Percentiles rank a stretch among this genome's conserved stretches.
phyloP scores from a whole-genome alignment of 2,888 invertebrate species.

The Rhagonycha lutea region DNA sequence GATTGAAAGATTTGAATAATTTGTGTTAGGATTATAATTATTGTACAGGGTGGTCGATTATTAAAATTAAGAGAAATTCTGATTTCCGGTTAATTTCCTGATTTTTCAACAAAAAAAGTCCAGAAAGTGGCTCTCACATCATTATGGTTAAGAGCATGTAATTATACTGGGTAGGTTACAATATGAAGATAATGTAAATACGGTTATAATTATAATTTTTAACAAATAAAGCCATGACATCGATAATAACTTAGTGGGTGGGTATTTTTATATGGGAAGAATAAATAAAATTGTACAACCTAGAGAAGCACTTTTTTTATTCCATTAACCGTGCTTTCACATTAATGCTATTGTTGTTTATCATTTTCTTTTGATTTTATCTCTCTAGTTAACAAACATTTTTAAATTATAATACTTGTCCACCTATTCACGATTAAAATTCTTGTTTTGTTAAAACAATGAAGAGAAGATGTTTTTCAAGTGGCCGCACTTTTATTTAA shows the following conservation, averaged over 20 bases:
- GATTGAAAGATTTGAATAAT: not conserved
- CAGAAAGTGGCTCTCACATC: not conserved
- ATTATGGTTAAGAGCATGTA: not conserved
- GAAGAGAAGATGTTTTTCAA: not conserved
- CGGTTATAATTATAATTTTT: slow-evolving; percentile 16
- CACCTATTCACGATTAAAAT: not conserved
- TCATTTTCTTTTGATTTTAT: not conserved
- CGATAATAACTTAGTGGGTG: slow-evolving; percentile 8
- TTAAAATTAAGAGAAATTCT: not conserved
- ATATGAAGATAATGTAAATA: not conserved
- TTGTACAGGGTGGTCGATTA: not conserved
- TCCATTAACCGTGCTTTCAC: not conserved
- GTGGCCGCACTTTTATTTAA: not conserved
- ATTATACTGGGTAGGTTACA: not conserved
- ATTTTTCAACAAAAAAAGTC: not conserved
- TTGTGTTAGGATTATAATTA: not conserved
- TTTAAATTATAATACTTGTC: not conserved
- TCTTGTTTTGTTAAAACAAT: not conserved
- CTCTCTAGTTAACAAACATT: not conserved
- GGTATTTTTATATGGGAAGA: not conserved
- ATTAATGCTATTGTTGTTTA: not conserved
- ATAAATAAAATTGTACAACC: not conserved
- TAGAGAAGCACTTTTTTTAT: not conserved
- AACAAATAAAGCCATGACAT: slow-evolving; percentile 24
- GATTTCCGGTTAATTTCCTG: not conserved